Percentiles rank a stretch among this genome's conserved stretches.
Evolutionary conservation across 2,888 invertebrate species (phyloP).

Genomic region (Brenthis ino): DNA sequence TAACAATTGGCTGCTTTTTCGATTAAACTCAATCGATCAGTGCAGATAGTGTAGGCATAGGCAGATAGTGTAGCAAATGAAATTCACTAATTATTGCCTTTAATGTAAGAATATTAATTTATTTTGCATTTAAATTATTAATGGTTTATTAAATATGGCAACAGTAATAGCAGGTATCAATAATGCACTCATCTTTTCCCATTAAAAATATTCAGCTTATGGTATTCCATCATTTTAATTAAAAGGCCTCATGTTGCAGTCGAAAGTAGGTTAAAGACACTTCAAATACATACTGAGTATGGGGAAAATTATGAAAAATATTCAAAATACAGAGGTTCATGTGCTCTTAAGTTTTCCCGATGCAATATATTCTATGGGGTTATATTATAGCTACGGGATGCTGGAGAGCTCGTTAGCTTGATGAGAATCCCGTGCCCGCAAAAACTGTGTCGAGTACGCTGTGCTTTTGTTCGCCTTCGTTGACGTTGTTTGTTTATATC

Average conservation of each 20-base stretch:
- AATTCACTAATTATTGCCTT: too few species aligned
- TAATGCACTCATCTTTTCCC: background rate
- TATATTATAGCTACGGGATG: slow-evolving; percentile 21
- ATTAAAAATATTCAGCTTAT: slow-evolving; percentile 16
- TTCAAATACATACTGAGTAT: slow-evolving; percentile 22
- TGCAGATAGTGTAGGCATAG: too few species aligned
- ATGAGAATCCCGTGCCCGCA: slow-evolving; percentile 37
- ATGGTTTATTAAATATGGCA: too few species aligned
- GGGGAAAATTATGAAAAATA: slow-evolving; percentile 27
- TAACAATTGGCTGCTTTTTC: too few species aligned
- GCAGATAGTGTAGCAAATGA: too few species aligned
- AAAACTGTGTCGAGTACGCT: slow-evolving; percentile 38
- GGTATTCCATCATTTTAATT: slow-evolving; percentile 28
- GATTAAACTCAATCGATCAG: too few species aligned
- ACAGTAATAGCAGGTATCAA: too few species aligned
- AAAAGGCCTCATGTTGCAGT: slow-evolving; percentile 12
- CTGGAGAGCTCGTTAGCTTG: slow-evolving; percentile 39
- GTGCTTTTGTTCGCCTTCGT: slow-evolving; percentile 32
- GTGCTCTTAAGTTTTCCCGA: slow-evolving; percentile 19
- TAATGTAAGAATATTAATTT: too few species aligned
- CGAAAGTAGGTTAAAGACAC: slow-evolving; percentile 31
- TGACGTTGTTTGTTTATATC: slow-evolving; percentile 26
- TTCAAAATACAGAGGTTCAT: slow-evolving; percentile 26
- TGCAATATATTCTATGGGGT: slow-evolving; percentile 20
- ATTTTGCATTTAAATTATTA: too few species aligned